These are phyloP conservation scores for Amphimedon queenslandica DNA, from an alignment of 37 sponge, comb jelly and placozoan species.

Conservation along the genomic window DNA sequence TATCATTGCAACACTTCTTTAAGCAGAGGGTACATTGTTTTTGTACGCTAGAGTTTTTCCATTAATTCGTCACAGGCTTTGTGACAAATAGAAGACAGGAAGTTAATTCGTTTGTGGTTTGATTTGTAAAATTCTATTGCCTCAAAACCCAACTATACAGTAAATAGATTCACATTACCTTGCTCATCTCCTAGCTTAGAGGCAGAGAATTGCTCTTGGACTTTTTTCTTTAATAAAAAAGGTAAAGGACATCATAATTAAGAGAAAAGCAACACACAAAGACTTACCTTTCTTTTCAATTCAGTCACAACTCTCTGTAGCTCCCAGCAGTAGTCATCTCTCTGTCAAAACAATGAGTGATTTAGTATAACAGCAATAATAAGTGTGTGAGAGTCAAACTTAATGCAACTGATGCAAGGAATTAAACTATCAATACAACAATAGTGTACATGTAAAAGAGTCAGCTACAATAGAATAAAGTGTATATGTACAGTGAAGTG, in stretches of 20 bases:
- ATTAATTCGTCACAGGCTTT: no score
- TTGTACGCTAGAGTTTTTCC: no score
- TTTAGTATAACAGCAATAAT: neutral
- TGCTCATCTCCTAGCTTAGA: constrained; percentile 6
- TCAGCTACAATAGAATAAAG: neutral
- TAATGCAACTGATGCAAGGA: neutral
- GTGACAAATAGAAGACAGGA: no score
- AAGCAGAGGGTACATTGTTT: no score
- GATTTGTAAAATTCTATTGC: no score
- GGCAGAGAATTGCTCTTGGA: neutral
- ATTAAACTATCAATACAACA: constrained; percentile 21
- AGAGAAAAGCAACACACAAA: neutral
- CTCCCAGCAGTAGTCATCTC: constrained; percentile 55
- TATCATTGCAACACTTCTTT: no score
- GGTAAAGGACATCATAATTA: neutral
- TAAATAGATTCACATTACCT: no score
- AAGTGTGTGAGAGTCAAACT: neutral
- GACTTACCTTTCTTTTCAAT: constrained; percentile 59
- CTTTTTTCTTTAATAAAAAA: constrained; percentile 2
- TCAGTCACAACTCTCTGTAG: constrained; percentile 65
- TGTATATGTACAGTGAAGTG: constrained; percentile 4
- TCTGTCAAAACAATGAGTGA: constrained; percentile 1
- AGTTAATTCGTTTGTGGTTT: no score
- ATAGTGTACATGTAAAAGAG: neutral
- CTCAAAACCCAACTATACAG: no score